A percentile compares a stretch with the other conserved stretches of the same genome.
Evolutionary conservation across 1,140 invertebrate species (phyloP).

Genomic region (Neodiprion virginianus): DNA sequence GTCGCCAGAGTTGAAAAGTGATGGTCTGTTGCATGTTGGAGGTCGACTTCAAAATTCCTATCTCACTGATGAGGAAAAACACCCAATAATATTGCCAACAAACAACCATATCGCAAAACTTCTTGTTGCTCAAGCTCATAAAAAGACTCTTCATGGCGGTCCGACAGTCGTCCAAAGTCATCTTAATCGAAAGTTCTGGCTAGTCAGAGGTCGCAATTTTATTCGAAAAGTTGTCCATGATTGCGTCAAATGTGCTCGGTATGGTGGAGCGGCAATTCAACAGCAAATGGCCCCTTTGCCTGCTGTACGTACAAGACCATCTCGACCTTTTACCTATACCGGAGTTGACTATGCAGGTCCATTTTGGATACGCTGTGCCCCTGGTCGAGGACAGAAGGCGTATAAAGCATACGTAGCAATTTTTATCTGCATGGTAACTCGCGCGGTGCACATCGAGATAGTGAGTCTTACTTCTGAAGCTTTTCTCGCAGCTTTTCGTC

Average conservation of each 20-base stretch:
- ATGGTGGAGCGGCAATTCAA: not conserved
- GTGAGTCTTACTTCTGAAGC: conserved; percentile 32
- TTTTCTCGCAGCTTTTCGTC: conserved; percentile 33
- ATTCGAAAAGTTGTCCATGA: conserved; percentile 29
- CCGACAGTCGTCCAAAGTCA: conserved; percentile 36
- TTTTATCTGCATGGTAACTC: conserved; percentile 37
- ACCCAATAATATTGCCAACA: conserved; percentile 35
- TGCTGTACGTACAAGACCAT: conserved; percentile 20
- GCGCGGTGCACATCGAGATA: conserved; percentile 42
- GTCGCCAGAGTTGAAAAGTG: conserved; percentile 39
- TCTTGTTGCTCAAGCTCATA: conserved; percentile 37
- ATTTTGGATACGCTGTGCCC: conserved; percentile 21
- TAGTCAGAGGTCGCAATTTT: conserved; percentile 30
- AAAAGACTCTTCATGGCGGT: conserved; percentile 41
- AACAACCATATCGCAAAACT: conserved; percentile 28
- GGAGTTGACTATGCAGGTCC: conserved; percentile 52
- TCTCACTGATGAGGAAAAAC: conserved; percentile 19
- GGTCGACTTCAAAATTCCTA: conserved; percentile 39
- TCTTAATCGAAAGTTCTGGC: conserved; percentile 45
- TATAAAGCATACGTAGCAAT: conserved; percentile 34
- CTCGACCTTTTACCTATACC: conserved; percentile 36
- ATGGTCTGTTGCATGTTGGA: conserved; percentile 39
- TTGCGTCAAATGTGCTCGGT: conserved; percentile 41
- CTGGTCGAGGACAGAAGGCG: conserved; percentile 22
- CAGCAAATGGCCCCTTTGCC: conserved; percentile 33